These are phyloP conservation scores for Athalia circularis DNA, from an alignment of 2,888 invertebrate genomes.

Conservation along the genomic window DNA sequence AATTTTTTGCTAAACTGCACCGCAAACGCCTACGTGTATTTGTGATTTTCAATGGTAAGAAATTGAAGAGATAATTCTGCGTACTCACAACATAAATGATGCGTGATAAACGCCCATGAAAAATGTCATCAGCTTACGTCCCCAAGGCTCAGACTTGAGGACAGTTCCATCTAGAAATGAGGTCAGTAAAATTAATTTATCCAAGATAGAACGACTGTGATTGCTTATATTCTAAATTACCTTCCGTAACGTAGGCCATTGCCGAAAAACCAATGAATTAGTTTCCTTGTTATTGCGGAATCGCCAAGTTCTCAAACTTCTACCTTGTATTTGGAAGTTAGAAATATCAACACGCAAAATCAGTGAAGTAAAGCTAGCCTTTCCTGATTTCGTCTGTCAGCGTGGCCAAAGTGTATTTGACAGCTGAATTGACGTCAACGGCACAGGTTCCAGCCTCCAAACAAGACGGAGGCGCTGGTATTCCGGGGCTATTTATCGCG, in stretches of 20 bases:
- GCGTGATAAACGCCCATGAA: conserved; percentile 27
- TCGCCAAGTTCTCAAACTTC: no score
- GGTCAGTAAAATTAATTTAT: conserved; percentile 6
- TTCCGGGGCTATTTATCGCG: no score
- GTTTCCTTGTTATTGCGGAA: no score
- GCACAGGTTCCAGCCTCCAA: no score
- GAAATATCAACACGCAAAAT: no score
- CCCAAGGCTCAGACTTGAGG: conserved; percentile 22
- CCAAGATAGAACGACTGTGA: not conserved
- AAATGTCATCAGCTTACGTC: conserved; percentile 7
- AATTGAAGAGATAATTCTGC: not conserved
- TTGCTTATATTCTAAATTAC: not conserved
- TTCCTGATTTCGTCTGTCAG: no score
- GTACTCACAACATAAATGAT: conserved; percentile 20
- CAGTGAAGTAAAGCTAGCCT: no score
- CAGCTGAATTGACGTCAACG: no score
- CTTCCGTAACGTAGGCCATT: conserved; percentile 29
- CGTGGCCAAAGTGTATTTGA: no score
- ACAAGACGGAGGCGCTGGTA: no score
- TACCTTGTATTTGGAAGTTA: no score
- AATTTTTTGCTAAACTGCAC: not conserved
- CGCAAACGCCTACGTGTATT: not conserved
- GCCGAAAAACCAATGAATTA: no score
- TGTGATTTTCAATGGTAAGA: not conserved
- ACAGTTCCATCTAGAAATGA: conserved; percentile 19